Base-by-base conservation (phyloP, 2,888 invertebrate species). In the Sarcophaga carnaria region DNA sequence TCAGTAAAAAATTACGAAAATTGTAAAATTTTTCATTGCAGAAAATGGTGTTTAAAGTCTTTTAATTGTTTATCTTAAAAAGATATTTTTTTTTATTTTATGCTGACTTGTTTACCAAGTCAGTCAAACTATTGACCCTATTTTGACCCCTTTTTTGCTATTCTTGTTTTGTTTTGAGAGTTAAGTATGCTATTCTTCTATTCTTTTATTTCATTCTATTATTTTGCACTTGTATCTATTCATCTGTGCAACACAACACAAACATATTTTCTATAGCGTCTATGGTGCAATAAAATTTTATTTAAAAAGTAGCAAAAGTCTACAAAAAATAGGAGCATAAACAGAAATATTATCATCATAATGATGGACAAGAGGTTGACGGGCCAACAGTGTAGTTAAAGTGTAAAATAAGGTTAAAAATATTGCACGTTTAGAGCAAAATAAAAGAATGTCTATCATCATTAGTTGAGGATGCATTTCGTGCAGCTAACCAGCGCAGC, bases 121-220 rank as follows among this genome's bases (percentile, higher is more conserved):
- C 72, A 79, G 74, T 74, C 83, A 79, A 83, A 74, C 86, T 83
- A 83, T 86, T 86, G 86, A 86, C 86, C 86, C 83, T 74, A 69
- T 80, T 86, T 74, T 71, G 83, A 77, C 67, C 85, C 62, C 66
- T 63, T 86, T 80, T 54, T 54, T 14, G 49, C 10, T 70, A 17
- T 54, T 59, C 20, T 60, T 17, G 54, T 54, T 54, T 54, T 54
- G 54, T 54, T 54, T 76, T 60, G 37, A 20, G 17, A 54, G 45
- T 27, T 54, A 59, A 69, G 54, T 69, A 62, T 76, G n/a, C 70
- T 70, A 64, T 64, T 63, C 49, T 62, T 27, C 17, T 54, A 54
- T 12, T 54, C 54, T 66, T 47, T 49, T 25, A 37, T 78, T 67
- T 54, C 22, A 67, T 47, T 79, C 54, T 75, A 75, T 83, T 70